Evolutionary conservation across 2,888 invertebrate species (phyloP).

Genomic region (Camptogramma bilineatum): DNA sequence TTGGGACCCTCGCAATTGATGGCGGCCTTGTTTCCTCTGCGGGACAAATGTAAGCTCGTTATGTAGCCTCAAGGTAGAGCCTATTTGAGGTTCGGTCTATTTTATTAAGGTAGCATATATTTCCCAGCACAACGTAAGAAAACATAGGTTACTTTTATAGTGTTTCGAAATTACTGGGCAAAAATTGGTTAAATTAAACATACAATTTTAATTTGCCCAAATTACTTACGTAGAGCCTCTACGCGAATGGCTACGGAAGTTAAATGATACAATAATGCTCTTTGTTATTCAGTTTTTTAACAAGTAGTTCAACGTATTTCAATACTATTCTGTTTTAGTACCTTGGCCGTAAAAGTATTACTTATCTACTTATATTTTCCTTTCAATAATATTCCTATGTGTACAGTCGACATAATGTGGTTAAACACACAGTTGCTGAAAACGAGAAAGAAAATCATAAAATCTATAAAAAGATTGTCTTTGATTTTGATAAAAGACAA

Average conservation of each 20-base stretch:
- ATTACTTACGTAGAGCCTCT: constrained; percentile 30
- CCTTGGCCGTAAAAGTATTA: too few relatives aligned
- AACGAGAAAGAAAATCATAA: too few relatives aligned
- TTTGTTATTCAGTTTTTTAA: too few relatives aligned
- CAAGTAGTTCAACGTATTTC: background rate
- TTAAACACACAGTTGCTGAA: too few relatives aligned
- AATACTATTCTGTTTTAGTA: too few relatives aligned
- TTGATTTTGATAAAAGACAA: too few relatives aligned
- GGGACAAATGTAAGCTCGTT: constrained; percentile 30
- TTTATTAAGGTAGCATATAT: constrained; percentile 15
- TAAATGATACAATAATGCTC: too few relatives aligned
- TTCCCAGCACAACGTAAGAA: background rate
- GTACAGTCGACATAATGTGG: too few relatives aligned
- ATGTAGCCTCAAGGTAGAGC: constrained; percentile 9
- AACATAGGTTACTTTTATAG: background rate
- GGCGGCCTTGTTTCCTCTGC: constrained; percentile 40
- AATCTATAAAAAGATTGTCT: too few relatives aligned
- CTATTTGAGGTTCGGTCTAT: constrained; percentile 15
- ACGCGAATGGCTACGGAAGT: constrained; percentile 15
- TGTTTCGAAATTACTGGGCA: background rate
- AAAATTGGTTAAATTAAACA: background rate
- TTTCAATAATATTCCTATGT: too few relatives aligned
- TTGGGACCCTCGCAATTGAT: constrained; percentile 44
- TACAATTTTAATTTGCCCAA: background rate
- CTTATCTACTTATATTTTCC: too few relatives aligned